A percentile compares a stretch with the other conserved stretches of the same genome.
Evolutionary conservation across 2,888 invertebrate genomes (phyloP).

Genomic region (Ophion obscuratus): DNA sequence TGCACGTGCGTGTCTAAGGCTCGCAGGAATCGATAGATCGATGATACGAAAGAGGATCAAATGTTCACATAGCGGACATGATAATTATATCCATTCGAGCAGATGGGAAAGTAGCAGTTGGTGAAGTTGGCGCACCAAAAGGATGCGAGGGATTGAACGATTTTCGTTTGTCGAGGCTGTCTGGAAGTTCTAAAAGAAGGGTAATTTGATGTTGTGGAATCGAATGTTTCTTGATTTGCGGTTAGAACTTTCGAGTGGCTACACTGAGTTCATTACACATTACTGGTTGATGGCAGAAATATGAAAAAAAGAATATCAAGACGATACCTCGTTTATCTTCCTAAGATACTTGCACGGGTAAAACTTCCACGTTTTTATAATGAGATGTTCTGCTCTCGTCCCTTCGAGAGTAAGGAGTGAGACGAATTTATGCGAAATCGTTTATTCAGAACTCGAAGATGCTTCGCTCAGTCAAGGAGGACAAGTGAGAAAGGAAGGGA

Average conservation of each 20-base stretch:
- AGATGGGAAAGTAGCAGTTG: not conserved
- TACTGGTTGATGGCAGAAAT: not conserved
- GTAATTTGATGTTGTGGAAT: not conserved
- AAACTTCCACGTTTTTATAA: not conserved
- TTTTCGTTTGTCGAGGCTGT: not conserved
- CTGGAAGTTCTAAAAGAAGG: not conserved
- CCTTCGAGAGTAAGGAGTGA: not conserved
- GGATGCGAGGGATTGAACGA: not conserved
- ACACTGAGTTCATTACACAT: not conserved
- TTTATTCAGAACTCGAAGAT: slow-evolving; percentile 34
- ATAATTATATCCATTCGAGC: not conserved
- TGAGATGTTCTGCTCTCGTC: not conserved
- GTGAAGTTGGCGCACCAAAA: not conserved
- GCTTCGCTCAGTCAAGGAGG: not conserved
- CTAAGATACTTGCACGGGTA: not conserved
- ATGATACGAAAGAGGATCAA: slow-evolving; percentile 6
- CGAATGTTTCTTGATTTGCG: not conserved
- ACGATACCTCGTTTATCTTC: not conserved
- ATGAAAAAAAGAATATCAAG: not conserved
- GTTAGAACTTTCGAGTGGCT: not conserved
- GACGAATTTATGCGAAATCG: slow-evolving; percentile 13
- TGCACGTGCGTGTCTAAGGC: not conserved
- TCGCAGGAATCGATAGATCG: slow-evolving; percentile 28
- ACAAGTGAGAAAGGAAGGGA: not conserved
- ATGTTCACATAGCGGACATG: not conserved